A percentile compares a stretch with the other conserved stretches of the same genome.
Evolutionary conservation across 2,113 vertebrate species (phyloP).

Genomic region (Callionymus lyra): DNA sequence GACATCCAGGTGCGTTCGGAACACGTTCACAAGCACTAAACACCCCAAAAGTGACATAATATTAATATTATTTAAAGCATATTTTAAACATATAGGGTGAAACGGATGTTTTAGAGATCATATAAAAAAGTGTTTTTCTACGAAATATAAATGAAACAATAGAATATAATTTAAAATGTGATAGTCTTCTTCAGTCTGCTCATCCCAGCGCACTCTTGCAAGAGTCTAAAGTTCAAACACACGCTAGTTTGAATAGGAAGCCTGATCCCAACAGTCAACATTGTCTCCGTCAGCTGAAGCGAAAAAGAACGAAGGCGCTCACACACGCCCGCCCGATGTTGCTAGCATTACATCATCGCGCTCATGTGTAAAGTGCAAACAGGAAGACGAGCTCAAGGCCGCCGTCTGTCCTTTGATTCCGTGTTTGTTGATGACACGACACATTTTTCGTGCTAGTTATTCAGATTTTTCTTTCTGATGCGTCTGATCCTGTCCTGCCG

Average conservation of each 20-base stretch:
- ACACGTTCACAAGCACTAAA: slow-evolving; percentile 11
- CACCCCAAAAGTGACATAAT: no score
- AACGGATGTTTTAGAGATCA: no score
- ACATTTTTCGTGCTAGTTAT: slow-evolving; percentile 6
- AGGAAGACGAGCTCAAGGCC: slow-evolving; percentile 19
- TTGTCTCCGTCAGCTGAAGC: slow-evolving; percentile 5
- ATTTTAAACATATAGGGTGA: no score
- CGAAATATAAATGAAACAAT: background rate
- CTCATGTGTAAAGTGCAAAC: slow-evolving; percentile 28
- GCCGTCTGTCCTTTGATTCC: slow-evolving; percentile 9
- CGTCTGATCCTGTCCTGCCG: background rate
- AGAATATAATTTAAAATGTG: no score
- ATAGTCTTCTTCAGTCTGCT: no score
- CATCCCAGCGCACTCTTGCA: no score
- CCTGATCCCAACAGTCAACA: no score
- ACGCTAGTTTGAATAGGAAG: no score
- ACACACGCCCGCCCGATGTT: background rate
- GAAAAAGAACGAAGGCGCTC: slow-evolving; percentile 1
- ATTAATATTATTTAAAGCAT: no score
- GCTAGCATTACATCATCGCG: slow-evolving; percentile 16
- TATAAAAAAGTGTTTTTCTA: background rate
- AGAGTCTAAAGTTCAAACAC: no score
- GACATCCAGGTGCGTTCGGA: slow-evolving; percentile 70
- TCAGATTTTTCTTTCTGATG: slow-evolving; percentile 9
- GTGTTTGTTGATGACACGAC: slow-evolving; percentile 16